phyloP scores from a whole-genome alignment of 2,888 invertebrate species.

The Rhyacophila evoluta region DNA sequence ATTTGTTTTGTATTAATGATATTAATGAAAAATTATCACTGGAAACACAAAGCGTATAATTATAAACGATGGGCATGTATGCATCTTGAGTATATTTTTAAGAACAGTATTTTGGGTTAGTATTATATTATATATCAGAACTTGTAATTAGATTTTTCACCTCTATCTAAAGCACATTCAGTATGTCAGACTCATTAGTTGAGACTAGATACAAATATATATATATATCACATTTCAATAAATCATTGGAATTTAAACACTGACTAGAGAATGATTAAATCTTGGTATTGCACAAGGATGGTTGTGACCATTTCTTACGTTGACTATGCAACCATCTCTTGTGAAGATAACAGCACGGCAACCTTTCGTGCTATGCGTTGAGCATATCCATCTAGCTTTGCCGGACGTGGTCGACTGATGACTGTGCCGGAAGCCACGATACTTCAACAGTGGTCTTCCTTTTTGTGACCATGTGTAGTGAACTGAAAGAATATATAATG shows the following conservation, averaged over 20 bases:
- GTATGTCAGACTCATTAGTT: no score
- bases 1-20: no score
- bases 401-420: slow-evolving; percentile 48
- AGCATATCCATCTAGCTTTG: slow-evolving; percentile 57
- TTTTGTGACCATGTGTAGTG: slow-evolving; percentile 51
- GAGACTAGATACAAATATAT: no score
- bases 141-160: no score
- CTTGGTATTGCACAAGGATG: slow-evolving; percentile 43
- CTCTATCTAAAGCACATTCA: no score
- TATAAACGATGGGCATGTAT: no score
- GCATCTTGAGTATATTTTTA: no score
- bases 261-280: neutral
- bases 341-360: slow-evolving; percentile 60
- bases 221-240: no score
- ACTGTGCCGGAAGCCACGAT: slow-evolving; percentile 43
- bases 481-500: slow-evolving; percentile 40
- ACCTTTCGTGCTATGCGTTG: slow-evolving; percentile 55
- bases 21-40: no score
- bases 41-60: no score
- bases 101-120: no score
- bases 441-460: slow-evolving; percentile 47
- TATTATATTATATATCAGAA: no score
- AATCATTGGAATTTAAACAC: neutral
- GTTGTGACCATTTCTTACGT: slow-evolving; percentile 53
- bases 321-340: slow-evolving; percentile 56